A percentile compares a stretch with the other conserved stretches of the same genome.
Conservation (phyloP, 2,113 vertebrate species). For the Platichthys stellatus region DNA sequence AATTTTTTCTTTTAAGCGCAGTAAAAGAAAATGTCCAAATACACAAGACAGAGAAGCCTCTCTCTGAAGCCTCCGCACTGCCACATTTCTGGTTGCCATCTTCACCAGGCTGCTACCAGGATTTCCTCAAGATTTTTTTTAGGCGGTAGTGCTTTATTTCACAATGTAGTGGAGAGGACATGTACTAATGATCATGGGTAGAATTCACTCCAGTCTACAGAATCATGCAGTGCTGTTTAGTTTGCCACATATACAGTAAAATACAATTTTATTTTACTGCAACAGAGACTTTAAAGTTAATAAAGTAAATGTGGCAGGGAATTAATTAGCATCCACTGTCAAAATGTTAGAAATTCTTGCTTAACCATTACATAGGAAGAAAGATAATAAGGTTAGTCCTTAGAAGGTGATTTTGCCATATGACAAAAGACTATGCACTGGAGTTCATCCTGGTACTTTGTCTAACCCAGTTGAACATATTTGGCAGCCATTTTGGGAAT, state of each 20-base stretch:
- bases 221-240: background rate
- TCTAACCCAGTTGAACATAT: slow-evolving; percentile 69
- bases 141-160: slow-evolving; percentile 20
- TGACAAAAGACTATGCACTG: slow-evolving; percentile 49
- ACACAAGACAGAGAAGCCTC: slow-evolving; percentile 57
- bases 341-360: background rate
- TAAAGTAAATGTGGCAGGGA: slow-evolving; percentile 23
- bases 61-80: slow-evolving; percentile 61
- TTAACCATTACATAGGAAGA: slow-evolving; percentile 2
- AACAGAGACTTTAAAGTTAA: slow-evolving; percentile 11
- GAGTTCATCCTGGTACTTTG: slow-evolving; percentile 68
- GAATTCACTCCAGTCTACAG: slow-evolving; percentile 21
- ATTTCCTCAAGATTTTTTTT: slow-evolving; percentile 23
- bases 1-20: slow-evolving; percentile 56
- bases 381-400: slow-evolving; percentile 17
- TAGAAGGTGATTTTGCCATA: slow-evolving; percentile 28
- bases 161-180: slow-evolving; percentile 18
- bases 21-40: slow-evolving; percentile 62
- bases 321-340: background rate
- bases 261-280: background rate
- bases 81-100: slow-evolving; percentile 52
- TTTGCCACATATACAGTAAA: background rate
- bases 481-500: slow-evolving; percentile 79
- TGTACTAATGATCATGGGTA: slow-evolving; percentile 28
- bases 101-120: slow-evolving; percentile 54